A percentile compares a stretch with the other conserved stretches of the same genome.
These are phyloP conservation scores for Protosalanx chinensis DNA, from an alignment of 2,797 vertebrate genomes.

Conservation along the genomic window DNA sequence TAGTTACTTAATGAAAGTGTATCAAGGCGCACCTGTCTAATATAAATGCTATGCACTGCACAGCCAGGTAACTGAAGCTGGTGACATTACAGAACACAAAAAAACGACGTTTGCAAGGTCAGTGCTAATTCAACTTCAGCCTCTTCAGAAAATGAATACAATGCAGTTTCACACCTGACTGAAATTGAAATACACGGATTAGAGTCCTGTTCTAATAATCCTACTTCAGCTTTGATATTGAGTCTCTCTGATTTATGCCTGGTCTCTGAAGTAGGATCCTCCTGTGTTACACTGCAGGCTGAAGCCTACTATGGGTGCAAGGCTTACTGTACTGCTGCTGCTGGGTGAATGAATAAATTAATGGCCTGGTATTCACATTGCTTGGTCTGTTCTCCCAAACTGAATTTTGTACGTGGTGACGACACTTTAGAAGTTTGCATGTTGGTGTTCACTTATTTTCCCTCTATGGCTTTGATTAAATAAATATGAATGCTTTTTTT, in stretches of 20 bases:
- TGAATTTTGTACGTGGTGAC: constrained; percentile 19
- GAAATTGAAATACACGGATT: not conserved
- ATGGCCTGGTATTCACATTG: constrained; percentile 27
- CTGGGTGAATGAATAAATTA: constrained; percentile 55
- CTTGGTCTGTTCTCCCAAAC: constrained; percentile 19
- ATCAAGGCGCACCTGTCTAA: constrained; percentile 73
- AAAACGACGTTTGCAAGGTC: constrained; percentile 14
- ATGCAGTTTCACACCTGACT: not conserved
- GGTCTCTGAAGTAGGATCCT: not conserved
- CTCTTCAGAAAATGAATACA: constrained; percentile 12
- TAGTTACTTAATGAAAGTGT: constrained; percentile 28
- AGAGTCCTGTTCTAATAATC: not conserved
- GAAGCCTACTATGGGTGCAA: constrained; percentile 34
- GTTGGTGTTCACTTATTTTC: not conserved
- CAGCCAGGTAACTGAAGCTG: constrained; percentile 60
- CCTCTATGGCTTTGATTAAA: constrained; percentile 15
- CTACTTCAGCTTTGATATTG: constrained; percentile 5
- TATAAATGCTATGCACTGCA: constrained; percentile 83
- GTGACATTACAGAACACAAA: constrained; percentile 28
- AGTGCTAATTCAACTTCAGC: not conserved
- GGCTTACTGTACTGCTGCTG: constrained; percentile 23
- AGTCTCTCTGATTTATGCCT: not conserved
- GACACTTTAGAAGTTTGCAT: constrained; percentile 4
- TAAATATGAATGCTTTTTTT: constrained; percentile 19
- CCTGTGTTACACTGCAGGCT: constrained; percentile 26